A percentile compares a stretch with the other conserved stretches of the same genome.
Conservation (phyloP, 2,113 vertebrate species). For the Gambusia holbrooki region DNA sequence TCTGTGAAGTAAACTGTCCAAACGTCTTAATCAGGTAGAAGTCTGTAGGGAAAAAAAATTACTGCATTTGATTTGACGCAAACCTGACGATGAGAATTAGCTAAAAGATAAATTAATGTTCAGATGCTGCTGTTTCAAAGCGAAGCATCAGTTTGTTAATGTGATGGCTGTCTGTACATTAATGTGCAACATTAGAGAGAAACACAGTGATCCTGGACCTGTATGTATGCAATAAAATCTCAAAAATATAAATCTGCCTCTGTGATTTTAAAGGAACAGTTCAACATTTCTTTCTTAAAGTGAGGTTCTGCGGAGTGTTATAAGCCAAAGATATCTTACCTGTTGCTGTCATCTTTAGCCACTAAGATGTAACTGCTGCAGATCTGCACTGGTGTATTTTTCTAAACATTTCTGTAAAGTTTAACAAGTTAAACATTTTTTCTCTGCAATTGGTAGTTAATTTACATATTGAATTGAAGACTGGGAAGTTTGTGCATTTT, state of each 20-base stretch:
- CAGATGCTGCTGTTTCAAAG: slow-evolving; percentile 45
- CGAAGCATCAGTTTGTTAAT: slow-evolving; percentile 65
- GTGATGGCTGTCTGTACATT: slow-evolving; percentile 57
- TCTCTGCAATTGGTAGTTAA: no score
- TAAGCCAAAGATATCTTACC: no score
- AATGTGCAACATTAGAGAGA: slow-evolving; percentile 62
- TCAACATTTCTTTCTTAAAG: no score
- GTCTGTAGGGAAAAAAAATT: slow-evolving; percentile 34
- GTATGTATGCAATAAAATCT: slow-evolving; percentile 72
- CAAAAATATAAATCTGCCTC: slow-evolving; percentile 21
- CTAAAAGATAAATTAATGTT: slow-evolving; percentile 56
- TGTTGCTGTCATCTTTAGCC: no score
- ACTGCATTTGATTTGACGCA: slow-evolving; percentile 35
- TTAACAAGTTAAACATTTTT: no score
- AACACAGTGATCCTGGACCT: slow-evolving; percentile 55
- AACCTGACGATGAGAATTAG: slow-evolving; percentile 27
- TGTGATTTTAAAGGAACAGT: background rate
- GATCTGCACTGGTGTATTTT: no score
- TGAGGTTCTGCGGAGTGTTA: no score
- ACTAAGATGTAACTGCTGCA: no score
- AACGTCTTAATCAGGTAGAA: slow-evolving; percentile 36
- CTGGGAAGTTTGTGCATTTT: no score
- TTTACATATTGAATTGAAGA: no score
- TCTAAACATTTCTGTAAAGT: no score
- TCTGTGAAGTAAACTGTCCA: slow-evolving; percentile 60